phyloP scores from a whole-genome alignment of 2,797 vertebrate genomes.

The Heterohyrax brucei region DNA sequence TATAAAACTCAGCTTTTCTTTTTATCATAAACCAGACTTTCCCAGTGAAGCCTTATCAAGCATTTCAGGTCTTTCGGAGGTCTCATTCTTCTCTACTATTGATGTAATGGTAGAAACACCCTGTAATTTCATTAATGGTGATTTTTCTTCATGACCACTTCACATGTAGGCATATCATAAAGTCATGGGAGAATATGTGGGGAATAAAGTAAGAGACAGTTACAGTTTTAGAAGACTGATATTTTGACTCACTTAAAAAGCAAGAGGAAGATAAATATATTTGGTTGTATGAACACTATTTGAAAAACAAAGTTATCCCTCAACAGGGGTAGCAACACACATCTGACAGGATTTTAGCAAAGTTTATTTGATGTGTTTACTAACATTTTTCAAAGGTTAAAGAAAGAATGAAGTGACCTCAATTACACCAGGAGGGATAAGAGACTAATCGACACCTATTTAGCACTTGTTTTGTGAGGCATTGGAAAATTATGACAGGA shows the following conservation, averaged over 20 bases:
- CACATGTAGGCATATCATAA: slow-evolving; percentile 17
- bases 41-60: slow-evolving; percentile 20
- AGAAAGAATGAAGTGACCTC: slow-evolving; percentile 16
- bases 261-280: neutral
- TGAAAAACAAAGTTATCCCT: slow-evolving; percentile 29
- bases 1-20: slow-evolving; percentile 42
- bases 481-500: neutral
- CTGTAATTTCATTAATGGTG: slow-evolving; percentile 13
- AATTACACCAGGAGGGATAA: neutral
- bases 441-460: neutral
- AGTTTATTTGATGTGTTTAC: neutral
- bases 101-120: slow-evolving; percentile 32
- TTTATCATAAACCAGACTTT: slow-evolving; percentile 30
- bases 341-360: neutral
- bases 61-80: neutral
- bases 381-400: slow-evolving; percentile 43
- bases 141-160: slow-evolving; percentile 48
- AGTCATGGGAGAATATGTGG: slow-evolving; percentile 7
- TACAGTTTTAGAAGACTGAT: neutral
- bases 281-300: slow-evolving; percentile 42
- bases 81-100: slow-evolving; percentile 37
- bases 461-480: neutral
- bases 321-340: neutral
- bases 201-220: neutral
- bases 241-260: neutral